These are phyloP conservation scores for Anoplolepis gracilipes DNA, from an alignment of 1,140 invertebrate species.

Conservation along the genomic window DNA sequence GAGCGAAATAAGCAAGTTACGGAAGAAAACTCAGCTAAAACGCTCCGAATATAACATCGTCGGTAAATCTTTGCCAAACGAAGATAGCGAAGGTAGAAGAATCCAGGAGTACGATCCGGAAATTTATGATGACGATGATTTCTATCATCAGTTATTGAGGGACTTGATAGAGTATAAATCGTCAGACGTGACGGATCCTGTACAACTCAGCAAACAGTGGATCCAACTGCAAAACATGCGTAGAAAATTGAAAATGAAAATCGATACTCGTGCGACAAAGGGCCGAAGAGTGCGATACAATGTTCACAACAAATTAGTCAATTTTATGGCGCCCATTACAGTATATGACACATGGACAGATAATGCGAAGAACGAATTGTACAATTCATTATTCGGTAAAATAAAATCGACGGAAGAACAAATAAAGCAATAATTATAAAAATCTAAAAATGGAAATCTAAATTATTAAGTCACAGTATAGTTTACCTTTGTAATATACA, in stretches of 20 bases:
- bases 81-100: slow-evolving; percentile 82
- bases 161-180: slow-evolving; percentile 97
- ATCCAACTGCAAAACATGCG: slow-evolving; percentile 96
- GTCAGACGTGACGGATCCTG: slow-evolving; percentile 92
- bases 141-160: slow-evolving; percentile 96
- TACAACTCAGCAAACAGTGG: slow-evolving; percentile 93
- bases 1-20: slow-evolving; percentile 91
- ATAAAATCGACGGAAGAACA: slow-evolving; percentile 70
- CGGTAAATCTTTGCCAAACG: slow-evolving; percentile 85
- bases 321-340: slow-evolving; percentile 96
- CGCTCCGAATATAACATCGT: slow-evolving; percentile 91
- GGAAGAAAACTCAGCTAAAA: slow-evolving; percentile 93
- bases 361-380: slow-evolving; percentile 92
- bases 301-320: slow-evolving; percentile 95
- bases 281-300: slow-evolving; percentile 96
- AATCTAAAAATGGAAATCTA: background rate
- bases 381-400: slow-evolving; percentile 94
- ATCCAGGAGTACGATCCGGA: slow-evolving; percentile 91
- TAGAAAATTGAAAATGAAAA: slow-evolving; percentile 95
- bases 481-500: slow-evolving; percentile 24
- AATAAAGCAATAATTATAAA: slow-evolving; percentile 26
- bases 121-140: slow-evolving; percentile 98
- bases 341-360: slow-evolving; percentile 89
- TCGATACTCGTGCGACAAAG: slow-evolving; percentile 97
- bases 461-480: slow-evolving; percentile 5